Base-by-base conservation (phyloP, 2,888 invertebrate species). In the Brenthis daphne region DNA sequence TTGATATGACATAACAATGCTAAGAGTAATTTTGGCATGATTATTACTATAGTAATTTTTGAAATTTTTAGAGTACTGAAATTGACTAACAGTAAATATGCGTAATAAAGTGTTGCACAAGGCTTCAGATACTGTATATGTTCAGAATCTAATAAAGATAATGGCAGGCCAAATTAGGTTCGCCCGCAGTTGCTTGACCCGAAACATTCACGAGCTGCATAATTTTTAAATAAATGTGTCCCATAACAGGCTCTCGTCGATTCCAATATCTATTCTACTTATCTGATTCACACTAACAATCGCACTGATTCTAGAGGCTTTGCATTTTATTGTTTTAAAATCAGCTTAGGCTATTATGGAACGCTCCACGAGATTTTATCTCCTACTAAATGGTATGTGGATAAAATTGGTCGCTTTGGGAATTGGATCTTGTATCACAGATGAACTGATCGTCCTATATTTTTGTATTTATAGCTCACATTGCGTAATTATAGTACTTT, bases 341-440 rank as follows among this genome's bases (percentile, higher is more conserved):
- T 77, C 76, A 76, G 73, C 74, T 77, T 69, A 75, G 77, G 75
- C 79, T 77, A 82, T 79, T 85, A 84, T 82, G 81, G 82, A 43
- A 8, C 77, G 81, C 80, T 77, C 79, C 78, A 77, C 77, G 37
- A 84, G 91, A 92, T 91, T 82, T 84, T 88, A 91, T 92, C 92
- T 81, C 75, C 76, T 82, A 84, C 85, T 87, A 89, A 90, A 90
- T 89, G 90, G 90, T 91, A 88, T 86, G 85, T 85, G 89, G 85
- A 90, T 90, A 89, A 92, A 89, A 91, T 92, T 87, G 89, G 90
- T 89, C 87, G 84, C 88, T 88, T 85, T 86, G 81, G 80, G 85
- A 85, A 88, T 87, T 88, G 82, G 82, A 85, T 85, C 85, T 82
- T 76, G 73, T 71, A 73, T 73, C 37, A 37, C 8, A 37, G 1